Conservation (phyloP, 2,113 vertebrate species). For the Psittacus erithacus region DNA sequence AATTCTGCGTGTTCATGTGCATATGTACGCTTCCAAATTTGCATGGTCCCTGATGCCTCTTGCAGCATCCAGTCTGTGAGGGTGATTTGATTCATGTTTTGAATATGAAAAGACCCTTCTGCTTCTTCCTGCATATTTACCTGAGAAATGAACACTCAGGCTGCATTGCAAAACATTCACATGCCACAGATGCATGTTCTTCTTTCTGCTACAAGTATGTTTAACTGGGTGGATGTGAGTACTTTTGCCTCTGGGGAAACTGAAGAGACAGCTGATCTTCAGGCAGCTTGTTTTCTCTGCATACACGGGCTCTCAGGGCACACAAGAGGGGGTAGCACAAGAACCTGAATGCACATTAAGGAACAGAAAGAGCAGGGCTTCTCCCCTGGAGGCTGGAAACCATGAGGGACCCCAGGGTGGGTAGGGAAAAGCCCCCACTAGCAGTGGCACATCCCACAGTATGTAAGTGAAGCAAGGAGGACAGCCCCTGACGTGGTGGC, state of each 20-base stretch:
- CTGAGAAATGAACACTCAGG: background rate
- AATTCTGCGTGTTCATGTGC: background rate
- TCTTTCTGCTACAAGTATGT: background rate
- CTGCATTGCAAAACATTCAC: background rate
- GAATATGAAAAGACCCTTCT: background rate
- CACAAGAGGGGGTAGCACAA: background rate
- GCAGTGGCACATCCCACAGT: too few relatives aligned
- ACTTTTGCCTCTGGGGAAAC: background rate
- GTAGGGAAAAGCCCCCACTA: background rate
- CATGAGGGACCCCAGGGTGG: fast-evolving
- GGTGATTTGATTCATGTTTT: background rate
- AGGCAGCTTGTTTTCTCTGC: background rate
- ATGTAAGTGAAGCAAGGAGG: background rate
- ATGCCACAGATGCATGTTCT: background rate
- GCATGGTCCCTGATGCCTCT: background rate
- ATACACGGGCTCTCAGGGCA: fast-evolving
- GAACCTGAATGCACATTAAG: background rate
- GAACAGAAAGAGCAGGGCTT: background rate
- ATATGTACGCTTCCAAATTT: background rate
- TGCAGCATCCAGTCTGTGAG: background rate
- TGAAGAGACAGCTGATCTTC: background rate
- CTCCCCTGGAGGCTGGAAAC: fast-evolving
- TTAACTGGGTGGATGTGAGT: background rate
- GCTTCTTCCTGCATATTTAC: background rate
- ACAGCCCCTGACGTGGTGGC: background rate